phyloP scores from a whole-genome alignment of 2,888 invertebrate genomes.

The Thymelicus lineola region DNA sequence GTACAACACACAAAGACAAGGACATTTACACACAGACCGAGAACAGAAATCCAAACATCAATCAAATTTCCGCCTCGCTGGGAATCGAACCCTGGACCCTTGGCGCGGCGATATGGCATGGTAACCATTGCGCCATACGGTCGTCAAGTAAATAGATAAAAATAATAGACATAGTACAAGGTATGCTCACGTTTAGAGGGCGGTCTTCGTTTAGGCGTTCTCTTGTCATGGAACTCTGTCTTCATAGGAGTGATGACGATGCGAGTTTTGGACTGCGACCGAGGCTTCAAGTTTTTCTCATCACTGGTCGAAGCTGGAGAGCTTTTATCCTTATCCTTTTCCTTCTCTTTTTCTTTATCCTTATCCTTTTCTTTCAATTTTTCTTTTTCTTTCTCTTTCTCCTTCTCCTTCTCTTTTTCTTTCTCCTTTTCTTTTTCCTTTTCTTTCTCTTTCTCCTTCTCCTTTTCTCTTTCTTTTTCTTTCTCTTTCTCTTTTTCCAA shows the following conservation, averaged over 20 bases:
- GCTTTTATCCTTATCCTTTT: conserved; percentile 60
- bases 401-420: conserved; percentile 53
- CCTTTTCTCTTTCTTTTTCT: conserved; percentile 55
- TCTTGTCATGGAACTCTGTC: conserved; percentile 64
- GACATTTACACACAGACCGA: too few relatives aligned
- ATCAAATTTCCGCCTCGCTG: too few relatives aligned
- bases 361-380: conserved; percentile 58
- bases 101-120: too few relatives aligned
- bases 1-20: too few relatives aligned
- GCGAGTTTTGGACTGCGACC: conserved; percentile 74
- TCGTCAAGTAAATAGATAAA: too few relatives aligned
- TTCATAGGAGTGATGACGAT: conserved; percentile 59
- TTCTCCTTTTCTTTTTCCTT: conserved; percentile 56
- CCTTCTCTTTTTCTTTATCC: conserved; percentile 45
- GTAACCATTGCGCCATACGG: too few relatives aligned
- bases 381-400: conserved; percentile 49
- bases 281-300: conserved; percentile 67
- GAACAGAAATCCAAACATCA: too few relatives aligned
- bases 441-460: conserved; percentile 55
- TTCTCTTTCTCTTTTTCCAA: conserved; percentile 59
- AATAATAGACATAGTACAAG: too few relatives aligned
- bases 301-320: conserved; percentile 63
- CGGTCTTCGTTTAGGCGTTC: conserved; percentile 68
- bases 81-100: too few relatives aligned
- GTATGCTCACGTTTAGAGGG: conserved; percentile 67